Evolutionary conservation across 2,113 vertebrate species (phyloP).

Genomic region (Suncus etruscus): DNA sequence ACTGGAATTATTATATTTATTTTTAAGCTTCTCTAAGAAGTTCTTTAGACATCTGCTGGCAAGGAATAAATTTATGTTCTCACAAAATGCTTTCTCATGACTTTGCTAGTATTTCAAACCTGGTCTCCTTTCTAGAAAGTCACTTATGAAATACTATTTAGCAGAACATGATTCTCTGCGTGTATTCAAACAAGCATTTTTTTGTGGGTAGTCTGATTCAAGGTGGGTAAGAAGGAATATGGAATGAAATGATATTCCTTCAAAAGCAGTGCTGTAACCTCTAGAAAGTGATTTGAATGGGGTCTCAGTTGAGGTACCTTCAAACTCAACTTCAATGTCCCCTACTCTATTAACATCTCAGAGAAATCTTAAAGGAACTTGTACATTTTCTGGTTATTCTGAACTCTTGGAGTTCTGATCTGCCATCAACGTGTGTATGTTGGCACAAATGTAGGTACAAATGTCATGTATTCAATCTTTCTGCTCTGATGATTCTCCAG

Average conservation of each 20-base stretch:
- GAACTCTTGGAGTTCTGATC: neutral
- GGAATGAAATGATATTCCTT: neutral
- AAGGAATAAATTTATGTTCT: neutral
- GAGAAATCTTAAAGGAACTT: neutral
- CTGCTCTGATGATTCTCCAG: neutral
- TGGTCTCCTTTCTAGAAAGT: neutral
- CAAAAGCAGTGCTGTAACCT: neutral
- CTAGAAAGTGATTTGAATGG: neutral
- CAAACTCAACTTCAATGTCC: neutral
- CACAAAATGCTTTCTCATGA: neutral
- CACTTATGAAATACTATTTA: neutral
- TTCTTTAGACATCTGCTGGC: neutral
- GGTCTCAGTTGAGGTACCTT: neutral
- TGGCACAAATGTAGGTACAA: constrained; percentile 19
- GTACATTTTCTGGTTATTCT: neutral
- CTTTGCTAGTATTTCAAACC: neutral
- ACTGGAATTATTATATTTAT: neutral
- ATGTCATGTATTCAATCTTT: neutral
- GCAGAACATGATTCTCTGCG: neutral
- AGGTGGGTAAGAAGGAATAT: neutral
- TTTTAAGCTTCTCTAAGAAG: constrained; percentile 16
- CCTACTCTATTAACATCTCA: neutral
- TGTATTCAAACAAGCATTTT: no score
- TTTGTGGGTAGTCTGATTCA: neutral
- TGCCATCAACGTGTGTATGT: neutral